Conservation (phyloP, 2,888 invertebrate species). For the Eurois occulta region DNA sequence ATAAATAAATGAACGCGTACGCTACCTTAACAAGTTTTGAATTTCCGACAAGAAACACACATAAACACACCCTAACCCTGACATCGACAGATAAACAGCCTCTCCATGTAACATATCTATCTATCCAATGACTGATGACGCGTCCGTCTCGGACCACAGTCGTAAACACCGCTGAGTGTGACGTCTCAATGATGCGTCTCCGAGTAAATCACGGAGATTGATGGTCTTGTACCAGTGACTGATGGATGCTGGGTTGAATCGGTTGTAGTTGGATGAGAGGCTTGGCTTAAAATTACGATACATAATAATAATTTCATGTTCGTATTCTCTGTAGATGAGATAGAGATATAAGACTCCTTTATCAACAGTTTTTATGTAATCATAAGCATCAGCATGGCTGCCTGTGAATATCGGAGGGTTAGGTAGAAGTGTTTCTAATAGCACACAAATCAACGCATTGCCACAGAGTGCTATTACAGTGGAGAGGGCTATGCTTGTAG, state of each 20-base stretch:
- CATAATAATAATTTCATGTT: background rate
- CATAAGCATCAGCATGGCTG: no score
- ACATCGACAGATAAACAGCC: background rate
- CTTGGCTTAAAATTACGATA: background rate
- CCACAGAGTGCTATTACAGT: background rate
- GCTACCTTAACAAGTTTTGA: no score
- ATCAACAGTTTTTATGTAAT: background rate
- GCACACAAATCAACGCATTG: background rate
- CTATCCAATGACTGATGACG: constrained; percentile 55
- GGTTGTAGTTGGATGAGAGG: constrained; percentile 1
- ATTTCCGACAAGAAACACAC: no score
- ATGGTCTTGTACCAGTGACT: constrained; percentile 54
- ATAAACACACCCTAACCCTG: background rate
- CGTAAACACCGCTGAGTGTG: constrained; percentile 61
- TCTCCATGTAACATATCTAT: constrained; percentile 32
- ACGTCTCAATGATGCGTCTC: constrained; percentile 69
- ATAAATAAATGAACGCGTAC: no score
- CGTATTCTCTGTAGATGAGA: background rate
- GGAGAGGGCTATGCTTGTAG: background rate
- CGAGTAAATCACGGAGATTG: constrained; percentile 68
- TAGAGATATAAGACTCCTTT: background rate
- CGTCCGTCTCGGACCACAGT: constrained; percentile 32
- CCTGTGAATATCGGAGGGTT: no score
- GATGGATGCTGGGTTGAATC: constrained; percentile 51
- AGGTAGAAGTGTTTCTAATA: no score